phyloP scores from a whole-genome alignment of 2,797 vertebrate species.

The Oryzias sinensis region DNA sequence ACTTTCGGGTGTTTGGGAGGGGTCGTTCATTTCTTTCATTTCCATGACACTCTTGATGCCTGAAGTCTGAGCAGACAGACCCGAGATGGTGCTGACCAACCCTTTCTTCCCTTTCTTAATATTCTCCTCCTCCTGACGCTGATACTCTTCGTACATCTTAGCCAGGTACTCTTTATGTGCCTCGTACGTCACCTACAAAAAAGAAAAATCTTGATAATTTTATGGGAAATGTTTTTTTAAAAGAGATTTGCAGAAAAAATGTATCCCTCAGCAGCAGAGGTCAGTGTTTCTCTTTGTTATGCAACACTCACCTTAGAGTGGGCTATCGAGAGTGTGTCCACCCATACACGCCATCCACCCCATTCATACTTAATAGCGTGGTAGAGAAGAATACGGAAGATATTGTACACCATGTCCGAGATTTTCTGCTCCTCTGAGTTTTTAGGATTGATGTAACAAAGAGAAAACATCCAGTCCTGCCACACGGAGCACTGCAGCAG shows the following conservation, averaged over 20 bases:
- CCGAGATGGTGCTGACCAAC: constrained; percentile 95
- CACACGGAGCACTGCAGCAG: constrained; percentile 98
- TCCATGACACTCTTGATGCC: constrained; percentile 86
- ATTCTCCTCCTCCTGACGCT: constrained; percentile 96
- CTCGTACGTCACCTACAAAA: constrained; percentile 80
- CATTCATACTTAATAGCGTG: constrained; percentile 98
- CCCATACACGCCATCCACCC: constrained; percentile 99
- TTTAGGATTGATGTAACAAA: constrained; percentile 95
- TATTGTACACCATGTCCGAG: constrained; percentile 98
- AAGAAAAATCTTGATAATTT: neutral
- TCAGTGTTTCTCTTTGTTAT: constrained; percentile 68
- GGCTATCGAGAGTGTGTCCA: constrained; percentile 97
- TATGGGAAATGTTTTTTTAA: neutral
- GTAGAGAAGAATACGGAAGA: constrained; percentile 96
- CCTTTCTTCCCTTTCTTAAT: constrained; percentile 97
- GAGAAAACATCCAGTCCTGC: constrained; percentile 99
- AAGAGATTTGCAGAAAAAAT: neutral
- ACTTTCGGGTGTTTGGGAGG: constrained; percentile 88
- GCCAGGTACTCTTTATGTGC: constrained; percentile 97
- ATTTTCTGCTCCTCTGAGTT: constrained; percentile 95
- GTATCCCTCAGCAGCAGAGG: constrained; percentile 45
- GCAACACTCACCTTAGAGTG: constrained; percentile 91
- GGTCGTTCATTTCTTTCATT: constrained; percentile 88
- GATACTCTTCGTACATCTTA: constrained; percentile 98
- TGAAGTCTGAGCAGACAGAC: constrained; percentile 87